These are phyloP conservation scores for Toxotes jaculatrix DNA, from an alignment of 2,113 vertebrate genomes.

Conservation along the genomic window DNA sequence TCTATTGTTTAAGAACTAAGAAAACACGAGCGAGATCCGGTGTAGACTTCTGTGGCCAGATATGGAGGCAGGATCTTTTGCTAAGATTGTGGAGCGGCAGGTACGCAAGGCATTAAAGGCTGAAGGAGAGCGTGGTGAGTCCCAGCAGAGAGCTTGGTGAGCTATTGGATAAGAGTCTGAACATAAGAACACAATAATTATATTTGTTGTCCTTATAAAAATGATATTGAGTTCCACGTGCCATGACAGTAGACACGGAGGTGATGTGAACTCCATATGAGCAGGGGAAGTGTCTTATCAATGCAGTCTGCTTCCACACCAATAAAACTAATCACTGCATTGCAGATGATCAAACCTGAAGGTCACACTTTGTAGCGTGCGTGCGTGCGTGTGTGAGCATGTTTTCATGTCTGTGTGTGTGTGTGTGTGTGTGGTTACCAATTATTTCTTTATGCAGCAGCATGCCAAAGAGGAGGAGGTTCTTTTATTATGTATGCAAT, in stretches of 20 bases:
- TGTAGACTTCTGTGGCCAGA: neutral
- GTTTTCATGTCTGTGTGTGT: conserved; percentile 26
- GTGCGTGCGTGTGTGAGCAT: conserved; percentile 30
- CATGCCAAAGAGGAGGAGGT: conserved; percentile 36
- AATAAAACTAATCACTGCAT: conserved; percentile 77
- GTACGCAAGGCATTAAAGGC: conserved; percentile 70
- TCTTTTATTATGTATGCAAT: conserved; percentile 49
- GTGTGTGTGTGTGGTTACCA: conserved; percentile 19
- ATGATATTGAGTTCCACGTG: neutral
- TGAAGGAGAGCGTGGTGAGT: conserved; percentile 71
- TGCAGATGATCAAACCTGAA: conserved; percentile 79
- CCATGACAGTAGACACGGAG: neutral
- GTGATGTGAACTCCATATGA: conserved; percentile 7
- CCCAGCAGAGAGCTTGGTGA: conserved; percentile 4
- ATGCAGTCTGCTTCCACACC: conserved; percentile 47
- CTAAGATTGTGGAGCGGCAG: conserved; percentile 72
- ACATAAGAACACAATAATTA: conserved; percentile 1
- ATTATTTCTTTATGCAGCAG: conserved; percentile 29
- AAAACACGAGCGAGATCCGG: neutral
- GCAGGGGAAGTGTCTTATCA: conserved; percentile 22
- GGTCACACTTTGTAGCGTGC: conserved; percentile 62
- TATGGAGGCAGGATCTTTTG: conserved; percentile 69
- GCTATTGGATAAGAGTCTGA: neutral
- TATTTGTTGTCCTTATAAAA: neutral
- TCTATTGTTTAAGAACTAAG: neutral